Evolutionary conservation across 37 sponge, comb jelly and placozoan species (phyloP).

Genomic region (Bolinopsis microptera): DNA sequence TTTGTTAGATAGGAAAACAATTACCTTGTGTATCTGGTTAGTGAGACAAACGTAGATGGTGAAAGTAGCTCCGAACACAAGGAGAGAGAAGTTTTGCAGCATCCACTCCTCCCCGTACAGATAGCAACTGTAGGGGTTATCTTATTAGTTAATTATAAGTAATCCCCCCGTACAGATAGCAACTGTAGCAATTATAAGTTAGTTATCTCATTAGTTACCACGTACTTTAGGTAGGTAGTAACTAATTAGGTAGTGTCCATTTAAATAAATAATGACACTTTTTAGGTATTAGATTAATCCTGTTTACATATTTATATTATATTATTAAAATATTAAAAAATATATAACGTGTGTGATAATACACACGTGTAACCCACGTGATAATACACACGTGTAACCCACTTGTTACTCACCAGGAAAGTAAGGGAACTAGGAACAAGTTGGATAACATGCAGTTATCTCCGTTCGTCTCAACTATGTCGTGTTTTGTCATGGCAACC

Average conservation of each 20-base stretch:
- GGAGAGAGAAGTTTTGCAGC: constrained; percentile 28
- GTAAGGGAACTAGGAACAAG: constrained; percentile 6
- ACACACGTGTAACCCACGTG: too few relatives aligned
- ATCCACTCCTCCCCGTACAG: constrained; percentile 45
- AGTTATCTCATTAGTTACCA: too few relatives aligned
- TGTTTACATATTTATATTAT: neutral
- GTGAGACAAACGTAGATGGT: constrained; percentile 81
- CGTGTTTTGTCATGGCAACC: constrained; percentile 89
- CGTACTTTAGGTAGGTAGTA: too few relatives aligned
- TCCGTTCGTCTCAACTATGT: constrained; percentile 89
- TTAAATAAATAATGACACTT: too few relatives aligned
- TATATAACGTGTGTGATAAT: too few relatives aligned
- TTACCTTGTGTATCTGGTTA: constrained; percentile 92
- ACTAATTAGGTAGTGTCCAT: too few relatives aligned
- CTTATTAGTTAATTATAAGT: too few relatives aligned
- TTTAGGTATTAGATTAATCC: too few relatives aligned
- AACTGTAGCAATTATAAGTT: too few relatives aligned
- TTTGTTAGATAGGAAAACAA: neutral
- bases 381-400: too few relatives aligned
- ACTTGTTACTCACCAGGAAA: neutral
- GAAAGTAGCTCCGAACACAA: constrained; percentile 35
- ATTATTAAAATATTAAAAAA: neutral
- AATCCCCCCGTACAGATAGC: constrained; percentile 1
- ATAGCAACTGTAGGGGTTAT: constrained; percentile 50
- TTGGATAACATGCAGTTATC: constrained; percentile 81